These are phyloP conservation scores for Myiozetetes cayanensis DNA, from an alignment of 2,113 vertebrate species.

Conservation along the genomic window DNA sequence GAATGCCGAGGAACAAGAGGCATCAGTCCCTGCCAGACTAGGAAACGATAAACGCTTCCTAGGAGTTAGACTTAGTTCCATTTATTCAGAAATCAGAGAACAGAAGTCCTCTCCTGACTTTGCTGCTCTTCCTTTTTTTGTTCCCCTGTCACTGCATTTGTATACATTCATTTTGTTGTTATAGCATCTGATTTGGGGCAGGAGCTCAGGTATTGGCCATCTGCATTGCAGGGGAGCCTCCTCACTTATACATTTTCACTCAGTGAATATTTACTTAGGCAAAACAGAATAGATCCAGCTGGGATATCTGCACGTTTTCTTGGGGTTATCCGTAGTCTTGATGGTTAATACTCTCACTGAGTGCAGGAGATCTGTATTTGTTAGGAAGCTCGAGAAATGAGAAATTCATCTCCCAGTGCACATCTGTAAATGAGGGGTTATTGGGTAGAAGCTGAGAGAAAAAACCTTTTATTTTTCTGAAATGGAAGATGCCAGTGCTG, in stretches of 20 bases:
- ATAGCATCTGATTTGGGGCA: not conserved
- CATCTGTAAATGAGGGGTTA: not conserved
- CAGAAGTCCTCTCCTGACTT: not conserved
- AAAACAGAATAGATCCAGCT: not conserved
- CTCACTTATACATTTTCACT: not conserved
- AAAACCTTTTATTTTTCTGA: not conserved
- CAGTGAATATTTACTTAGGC: not conserved
- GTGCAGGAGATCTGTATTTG: not conserved
- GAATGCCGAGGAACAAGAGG: not conserved
- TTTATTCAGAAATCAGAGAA: not conserved
- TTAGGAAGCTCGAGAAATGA: not conserved
- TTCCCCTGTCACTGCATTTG: not conserved
- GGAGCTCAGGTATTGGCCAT: rapidly evolving
- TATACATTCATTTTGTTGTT: not conserved
- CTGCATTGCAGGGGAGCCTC: not conserved
- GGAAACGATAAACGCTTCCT: not conserved
- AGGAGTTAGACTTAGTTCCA: not conserved
- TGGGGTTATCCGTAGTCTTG: not conserved
- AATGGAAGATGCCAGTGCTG: not conserved
- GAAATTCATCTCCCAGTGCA: not conserved
- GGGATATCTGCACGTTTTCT: not conserved
- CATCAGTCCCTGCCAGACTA: not conserved
- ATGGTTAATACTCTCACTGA: not conserved
- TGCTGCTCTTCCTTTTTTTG: not conserved
- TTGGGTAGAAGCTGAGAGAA: not conserved